These are phyloP conservation scores for Callyntrura sp. DNA, from an alignment of 2,888 invertebrate genomes.

Conservation along the genomic window DNA sequence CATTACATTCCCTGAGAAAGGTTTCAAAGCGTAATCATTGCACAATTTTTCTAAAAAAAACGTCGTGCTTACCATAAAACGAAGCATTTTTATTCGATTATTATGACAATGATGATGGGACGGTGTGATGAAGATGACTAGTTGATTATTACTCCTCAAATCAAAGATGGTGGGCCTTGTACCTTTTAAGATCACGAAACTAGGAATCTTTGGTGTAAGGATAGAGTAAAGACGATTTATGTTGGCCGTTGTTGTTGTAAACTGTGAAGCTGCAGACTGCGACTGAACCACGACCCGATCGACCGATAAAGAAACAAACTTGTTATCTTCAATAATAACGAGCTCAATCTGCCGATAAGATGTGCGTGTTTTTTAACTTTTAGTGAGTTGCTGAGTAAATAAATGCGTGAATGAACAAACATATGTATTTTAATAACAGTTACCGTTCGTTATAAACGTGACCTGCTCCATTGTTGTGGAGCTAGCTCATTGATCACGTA, in stretches of 20 bases:
- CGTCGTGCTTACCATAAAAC: not conserved
- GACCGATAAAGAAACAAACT: not conserved
- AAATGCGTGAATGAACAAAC: not conserved
- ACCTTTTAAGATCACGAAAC: not conserved
- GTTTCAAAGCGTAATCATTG: slow-evolving; percentile 1
- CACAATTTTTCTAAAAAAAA: not conserved
- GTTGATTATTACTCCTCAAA: not conserved
- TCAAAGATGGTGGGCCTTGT: not conserved
- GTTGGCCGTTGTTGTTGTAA: not conserved
- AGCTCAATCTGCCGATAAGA: not conserved
- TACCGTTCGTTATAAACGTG: not conserved
- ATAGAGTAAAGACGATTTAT: not conserved
- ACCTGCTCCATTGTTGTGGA: not conserved
- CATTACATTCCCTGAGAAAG: slow-evolving; percentile 3
- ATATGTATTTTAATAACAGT: not conserved
- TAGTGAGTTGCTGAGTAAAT: not conserved
- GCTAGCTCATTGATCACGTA: too few species aligned
- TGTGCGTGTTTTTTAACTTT: not conserved
- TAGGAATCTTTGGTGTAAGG: not conserved
- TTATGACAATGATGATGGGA: not conserved
- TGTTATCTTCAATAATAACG: not conserved
- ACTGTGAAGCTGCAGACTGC: not conserved
- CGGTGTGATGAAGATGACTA: slow-evolving; percentile 21
- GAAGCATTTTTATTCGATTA: not conserved
- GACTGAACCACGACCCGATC: not conserved